Conservation (phyloP, 1,140 invertebrate species). For the Drosophila arizonae region DNA sequence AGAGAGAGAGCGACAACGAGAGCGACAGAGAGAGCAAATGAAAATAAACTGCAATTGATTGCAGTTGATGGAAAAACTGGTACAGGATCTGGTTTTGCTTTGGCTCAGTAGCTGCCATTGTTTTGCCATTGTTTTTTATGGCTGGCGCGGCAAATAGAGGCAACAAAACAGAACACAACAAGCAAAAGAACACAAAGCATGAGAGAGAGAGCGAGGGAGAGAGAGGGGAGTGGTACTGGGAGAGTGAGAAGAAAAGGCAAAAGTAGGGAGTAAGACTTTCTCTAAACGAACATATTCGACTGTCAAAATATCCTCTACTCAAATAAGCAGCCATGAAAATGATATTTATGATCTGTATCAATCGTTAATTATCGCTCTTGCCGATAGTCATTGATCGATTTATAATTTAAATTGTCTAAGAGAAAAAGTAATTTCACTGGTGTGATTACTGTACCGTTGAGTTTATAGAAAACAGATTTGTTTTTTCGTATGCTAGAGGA, state of each 20-base stretch:
- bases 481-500: no score
- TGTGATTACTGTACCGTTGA: no score
- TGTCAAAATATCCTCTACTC: background rate
- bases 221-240: background rate
- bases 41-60: constrained; percentile 1
- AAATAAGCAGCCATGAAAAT: background rate
- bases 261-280: background rate
- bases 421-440: no score
- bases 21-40: constrained; percentile 10
- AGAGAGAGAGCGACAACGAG: constrained; percentile 1
- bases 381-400: background rate
- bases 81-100: background rate
- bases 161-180: constrained; percentile 48
- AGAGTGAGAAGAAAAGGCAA: background rate
- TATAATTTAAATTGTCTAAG: no score
- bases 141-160: constrained; percentile 16
- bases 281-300: background rate
- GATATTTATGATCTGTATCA: no score
- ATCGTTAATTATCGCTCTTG: background rate
- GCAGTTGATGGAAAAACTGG: constrained; percentile 1
- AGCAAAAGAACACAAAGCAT: constrained; percentile 27
- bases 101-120: constrained; percentile 27
- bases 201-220: background rate
- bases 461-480: no score
- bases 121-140: constrained; percentile 45